Evolutionary conservation across 1,140 invertebrate species (phyloP), one percentile per base, ranked within the genome.

Genomic region (Neotoxoptera formosana): DNA sequence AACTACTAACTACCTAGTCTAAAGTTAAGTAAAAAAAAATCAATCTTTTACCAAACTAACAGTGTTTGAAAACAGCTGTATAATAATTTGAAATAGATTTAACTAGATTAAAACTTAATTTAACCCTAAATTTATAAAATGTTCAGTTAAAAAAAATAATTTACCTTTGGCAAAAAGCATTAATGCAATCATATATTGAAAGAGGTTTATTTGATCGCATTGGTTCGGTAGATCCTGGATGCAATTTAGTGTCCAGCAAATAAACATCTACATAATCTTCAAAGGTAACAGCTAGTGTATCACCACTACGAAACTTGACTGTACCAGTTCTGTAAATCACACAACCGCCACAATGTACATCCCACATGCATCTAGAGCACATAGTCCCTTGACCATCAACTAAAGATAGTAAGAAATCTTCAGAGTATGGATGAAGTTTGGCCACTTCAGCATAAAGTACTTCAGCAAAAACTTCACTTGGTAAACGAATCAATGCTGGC

Each of bases 111-210:
- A 60, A 60, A 25, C 21, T 23, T 25, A 56, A 56, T 56, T 25
- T 7, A 9, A 25, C 7, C 90, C 87, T 93, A 34, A 48, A 76
- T 88, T 84, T 41, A 6, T 21, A 8, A 84, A 41, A 41, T 47
- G 17, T 2, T 86, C 23, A 0, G 17, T 88, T 76, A 81, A 93
- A 81, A 84, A 94, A 90, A 14, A 36, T 76, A 45, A 84, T 60
- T 95, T 94, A 96, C 96, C 96, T 96, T 95, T 97, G 96, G 95
- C 96, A 97, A 95, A 97, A 97, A 94, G 97, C 96, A 94, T 96
- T 95, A 93, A 97, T 95, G 95, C 97, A 97, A 94, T 97, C 97
- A 94, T 96, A 96, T 17, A 97, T 95, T 91, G 96, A 96, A 34
- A 97, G 95, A 25, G 96, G 95, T 94, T 96, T 95, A 91, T 95